Base-by-base conservation (phyloP, 2,113 vertebrate genomes). In the Phycodurus eques region DNA sequence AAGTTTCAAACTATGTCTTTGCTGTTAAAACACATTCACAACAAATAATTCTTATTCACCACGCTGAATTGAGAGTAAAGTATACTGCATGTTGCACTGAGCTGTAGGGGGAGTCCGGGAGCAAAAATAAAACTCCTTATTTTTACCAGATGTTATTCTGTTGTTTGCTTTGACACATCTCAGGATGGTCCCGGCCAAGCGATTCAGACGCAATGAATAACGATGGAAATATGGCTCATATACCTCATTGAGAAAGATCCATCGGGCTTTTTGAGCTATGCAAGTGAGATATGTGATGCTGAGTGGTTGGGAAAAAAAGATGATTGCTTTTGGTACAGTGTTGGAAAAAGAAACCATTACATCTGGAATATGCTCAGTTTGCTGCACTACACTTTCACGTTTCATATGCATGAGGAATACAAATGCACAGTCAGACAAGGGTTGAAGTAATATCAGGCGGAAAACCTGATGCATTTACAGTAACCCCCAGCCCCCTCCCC, bases 141-240 rank as follows among this genome's bases (percentile, higher is more conserved):
- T 51, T 1, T 33, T 19, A 9, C 14, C 27, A 51, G 27, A 46
- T 27, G 35, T 47, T 27, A 10, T 35, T 47, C 4, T 33, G 43
- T 33, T 68, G 27, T 68, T 51, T 22, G 22, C n/a, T 22, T 47
- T 17, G 71, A 80, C 39, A 72, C 75, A 80, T 67, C 80, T 80
- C 84, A 87, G 81, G 88, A 90, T 79, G 76, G 79, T 86, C 78
- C 77, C 84, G 79, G 86, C 87, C 85, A 76, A 89, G 82, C 77
- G 73, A 86, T 89, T 90, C 88, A 80, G 81, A 88, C 81, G 79
- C 80, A 86, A 89, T 85, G 84, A 88, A 60, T 60, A 60, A 60
- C 2, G 59, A 80, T 86, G 88, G 35, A 89, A 90, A 86, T 88
- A 90, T 90, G 86, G 87, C 89, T 90, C 88, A 81, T 57, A 85